phyloP scores from a whole-genome alignment of 2,888 invertebrate species.

The Lasioglossum zephyrum region DNA sequence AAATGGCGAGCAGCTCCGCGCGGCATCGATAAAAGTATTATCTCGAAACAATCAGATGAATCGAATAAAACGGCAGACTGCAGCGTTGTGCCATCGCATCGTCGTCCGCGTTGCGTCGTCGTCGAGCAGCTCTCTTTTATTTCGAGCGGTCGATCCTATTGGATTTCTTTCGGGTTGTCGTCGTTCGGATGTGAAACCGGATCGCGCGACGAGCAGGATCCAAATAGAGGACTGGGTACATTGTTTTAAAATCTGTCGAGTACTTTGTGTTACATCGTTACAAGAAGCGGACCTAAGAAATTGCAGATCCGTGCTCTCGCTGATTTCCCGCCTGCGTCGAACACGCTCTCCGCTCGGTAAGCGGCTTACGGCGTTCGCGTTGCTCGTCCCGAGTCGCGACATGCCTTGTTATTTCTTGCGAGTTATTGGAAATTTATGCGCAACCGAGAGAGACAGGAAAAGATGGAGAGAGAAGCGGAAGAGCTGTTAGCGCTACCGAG shows the following conservation, averaged over 20 bases:
- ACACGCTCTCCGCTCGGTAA: conserved; percentile 28
- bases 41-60: not conserved
- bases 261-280: conserved; percentile 11
- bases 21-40: not conserved
- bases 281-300: conserved; percentile 29
- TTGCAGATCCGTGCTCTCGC: conserved; percentile 37
- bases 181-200: not conserved
- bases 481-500: not conserved
- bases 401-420: conserved; percentile 45
- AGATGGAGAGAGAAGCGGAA: not conserved
- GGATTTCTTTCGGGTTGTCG: not conserved
- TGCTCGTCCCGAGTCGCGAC: conserved; percentile 33
- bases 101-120: not conserved
- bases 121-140: not conserved
- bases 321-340: conserved; percentile 3
- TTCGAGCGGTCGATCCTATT: not conserved
- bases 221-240: not conserved
- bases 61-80: not conserved
- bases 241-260: conserved; percentile 8
- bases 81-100: not conserved
- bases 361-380: conserved; percentile 53
- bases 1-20: not conserved
- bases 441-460: not conserved
- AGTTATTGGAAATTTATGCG: conserved; percentile 51
- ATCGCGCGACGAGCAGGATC: not conserved